Percentiles rank a stretch among this genome's conserved stretches.
Evolutionary conservation across 2,888 invertebrate genomes (phyloP).

Genomic region (Microctonus aethiopoides): DNA sequence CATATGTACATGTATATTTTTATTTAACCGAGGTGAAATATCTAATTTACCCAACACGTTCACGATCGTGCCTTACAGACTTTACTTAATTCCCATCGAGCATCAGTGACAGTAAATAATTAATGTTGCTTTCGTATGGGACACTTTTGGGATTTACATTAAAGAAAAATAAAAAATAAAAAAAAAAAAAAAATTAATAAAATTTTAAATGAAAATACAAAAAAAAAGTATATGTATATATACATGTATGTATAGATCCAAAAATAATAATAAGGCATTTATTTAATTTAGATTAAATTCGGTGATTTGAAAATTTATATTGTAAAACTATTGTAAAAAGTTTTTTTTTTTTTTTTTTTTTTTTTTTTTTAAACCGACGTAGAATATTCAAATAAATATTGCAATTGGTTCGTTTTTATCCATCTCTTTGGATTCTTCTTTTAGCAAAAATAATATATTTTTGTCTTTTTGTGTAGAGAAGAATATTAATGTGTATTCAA

Average conservation of each 20-base stretch:
- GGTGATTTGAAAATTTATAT: too few relatives aligned
- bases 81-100: slow-evolving; percentile 38
- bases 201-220: slow-evolving; percentile 2
- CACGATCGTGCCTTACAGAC: slow-evolving; percentile 59
- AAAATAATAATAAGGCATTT: too few relatives aligned
- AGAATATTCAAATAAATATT: too few relatives aligned
- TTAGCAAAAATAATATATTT: not conserved
- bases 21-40: slow-evolving; percentile 20
- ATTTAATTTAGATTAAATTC: too few relatives aligned
- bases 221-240: not conserved
- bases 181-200: not conserved
- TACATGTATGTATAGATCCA: too few relatives aligned
- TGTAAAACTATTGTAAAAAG: too few relatives aligned
- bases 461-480: not conserved
- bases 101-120: slow-evolving; percentile 26
- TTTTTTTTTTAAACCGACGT: too few relatives aligned
- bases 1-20: slow-evolving; percentile 11
- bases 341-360: too few relatives aligned
- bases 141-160: slow-evolving; percentile 38
- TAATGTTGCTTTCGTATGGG: slow-evolving; percentile 33
- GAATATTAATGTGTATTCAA: not conserved
- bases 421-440: not conserved
- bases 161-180: slow-evolving; percentile 26
- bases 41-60: slow-evolving; percentile 41
- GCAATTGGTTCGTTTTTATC: not conserved